These are phyloP conservation scores for Acanthosepion esculentum DNA, from an alignment of 2,888 invertebrate genomes.

Conservation along the genomic window DNA sequence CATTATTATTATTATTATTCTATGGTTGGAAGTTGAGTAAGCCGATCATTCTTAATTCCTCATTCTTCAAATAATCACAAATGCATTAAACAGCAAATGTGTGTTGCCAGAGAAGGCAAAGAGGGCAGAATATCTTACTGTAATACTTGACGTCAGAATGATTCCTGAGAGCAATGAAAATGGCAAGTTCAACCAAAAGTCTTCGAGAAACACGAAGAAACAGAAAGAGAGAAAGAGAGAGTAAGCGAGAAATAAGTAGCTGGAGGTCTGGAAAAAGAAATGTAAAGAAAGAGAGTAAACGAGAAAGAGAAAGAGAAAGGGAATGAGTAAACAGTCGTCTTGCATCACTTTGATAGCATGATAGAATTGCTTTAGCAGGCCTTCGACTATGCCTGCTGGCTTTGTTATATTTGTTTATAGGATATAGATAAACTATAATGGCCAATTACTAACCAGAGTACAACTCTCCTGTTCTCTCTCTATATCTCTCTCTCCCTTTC, in stretches of 20 bases:
- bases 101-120: not conserved
- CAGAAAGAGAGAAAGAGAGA: not conserved
- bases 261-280: not conserved
- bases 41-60: not conserved
- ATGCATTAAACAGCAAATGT: slow-evolving; percentile 17
- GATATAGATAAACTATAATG: not conserved
- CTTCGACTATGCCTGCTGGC: not conserved
- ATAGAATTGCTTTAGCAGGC: not conserved
- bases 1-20: not conserved
- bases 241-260: not conserved
- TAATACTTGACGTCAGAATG: not conserved
- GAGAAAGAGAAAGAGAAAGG: not conserved
- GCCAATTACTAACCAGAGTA: not conserved
- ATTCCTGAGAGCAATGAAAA: not conserved
- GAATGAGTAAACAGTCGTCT: not conserved
- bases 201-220: not conserved
- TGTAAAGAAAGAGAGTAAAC: not conserved
- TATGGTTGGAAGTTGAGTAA: not conserved
- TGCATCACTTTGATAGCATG: not conserved
- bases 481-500: too few relatives aligned
- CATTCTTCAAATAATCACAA: not conserved
- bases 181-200: not conserved
- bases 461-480: not conserved
- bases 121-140: not conserved
- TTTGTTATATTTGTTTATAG: slow-evolving; percentile 21